Conservation (phyloP, 2,797 vertebrate species). For the Sylvilagus floridanus region DNA sequence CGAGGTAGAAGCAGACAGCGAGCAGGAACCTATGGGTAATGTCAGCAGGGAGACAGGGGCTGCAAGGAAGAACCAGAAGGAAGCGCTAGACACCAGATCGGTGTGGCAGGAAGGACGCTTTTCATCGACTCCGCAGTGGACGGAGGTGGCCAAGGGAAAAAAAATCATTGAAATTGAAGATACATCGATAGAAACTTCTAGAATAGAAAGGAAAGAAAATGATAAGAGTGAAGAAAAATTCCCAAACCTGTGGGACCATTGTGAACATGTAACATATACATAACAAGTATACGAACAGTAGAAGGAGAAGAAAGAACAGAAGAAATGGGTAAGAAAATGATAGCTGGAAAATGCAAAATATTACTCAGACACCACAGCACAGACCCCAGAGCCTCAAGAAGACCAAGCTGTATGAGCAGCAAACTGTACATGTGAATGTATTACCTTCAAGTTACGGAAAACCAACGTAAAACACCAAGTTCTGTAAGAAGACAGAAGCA, state of each 20-base stretch:
- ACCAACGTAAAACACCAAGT: background rate
- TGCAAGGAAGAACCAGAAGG: background rate
- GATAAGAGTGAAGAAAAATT: background rate
- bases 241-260: background rate
- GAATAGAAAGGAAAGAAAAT: background rate
- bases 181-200: background rate
- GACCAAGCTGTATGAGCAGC: background rate
- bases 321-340: background rate
- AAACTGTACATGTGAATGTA: background rate
- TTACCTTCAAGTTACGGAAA: background rate
- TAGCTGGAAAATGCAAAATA: background rate
- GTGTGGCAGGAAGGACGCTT: background rate
- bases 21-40: background rate
- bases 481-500: background rate
- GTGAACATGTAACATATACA: accelerated
- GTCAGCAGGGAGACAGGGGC: background rate
- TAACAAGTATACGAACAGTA: background rate
- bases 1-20: background rate
- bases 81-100: background rate
- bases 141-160: background rate
- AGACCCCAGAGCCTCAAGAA: background rate
- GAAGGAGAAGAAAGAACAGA: background rate
- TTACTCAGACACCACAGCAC: background rate
- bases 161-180: background rate
- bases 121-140: background rate